Evolutionary conservation across 2,113 vertebrate species (phyloP).

Genomic region (Budorcas taxicolor): DNA sequence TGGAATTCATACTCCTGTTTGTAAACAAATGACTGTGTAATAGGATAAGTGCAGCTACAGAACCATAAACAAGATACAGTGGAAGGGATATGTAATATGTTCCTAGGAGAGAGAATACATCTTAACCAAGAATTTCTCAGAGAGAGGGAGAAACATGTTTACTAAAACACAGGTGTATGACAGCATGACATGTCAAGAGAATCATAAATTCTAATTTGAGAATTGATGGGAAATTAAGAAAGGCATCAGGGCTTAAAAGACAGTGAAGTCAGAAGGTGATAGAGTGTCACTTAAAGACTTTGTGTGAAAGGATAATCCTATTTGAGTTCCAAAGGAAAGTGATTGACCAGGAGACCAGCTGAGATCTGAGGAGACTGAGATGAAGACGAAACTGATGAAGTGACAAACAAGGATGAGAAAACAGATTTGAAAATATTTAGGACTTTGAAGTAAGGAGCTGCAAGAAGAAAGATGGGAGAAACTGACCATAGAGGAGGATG

Average conservation of each 20-base stretch:
- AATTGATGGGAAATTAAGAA: not conserved
- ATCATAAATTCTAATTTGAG: not conserved
- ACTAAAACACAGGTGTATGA: not conserved
- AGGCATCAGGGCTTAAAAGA: not conserved
- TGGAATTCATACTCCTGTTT: not conserved
- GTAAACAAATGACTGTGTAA: not conserved
- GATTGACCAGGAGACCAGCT: not conserved
- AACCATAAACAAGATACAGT: not conserved
- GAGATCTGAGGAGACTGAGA: not conserved
- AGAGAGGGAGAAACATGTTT: not conserved
- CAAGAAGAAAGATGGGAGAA: not conserved
- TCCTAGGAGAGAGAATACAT: not conserved
- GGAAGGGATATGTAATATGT: not conserved
- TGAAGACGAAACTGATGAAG: not conserved
- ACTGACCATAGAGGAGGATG: not conserved
- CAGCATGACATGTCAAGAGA: not conserved
- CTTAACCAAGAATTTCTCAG: not conserved
- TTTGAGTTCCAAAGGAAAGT: not conserved
- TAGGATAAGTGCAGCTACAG: not conserved
- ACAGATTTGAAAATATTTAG: not conserved
- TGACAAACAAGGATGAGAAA: not conserved
- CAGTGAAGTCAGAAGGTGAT: not conserved
- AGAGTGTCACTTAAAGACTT: not conserved
- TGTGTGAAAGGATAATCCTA: not conserved
- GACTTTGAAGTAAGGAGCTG: not conserved